These are phyloP conservation scores for Murina feae DNA, from an alignment of 2,113 vertebrate species.

Conservation along the genomic window DNA sequence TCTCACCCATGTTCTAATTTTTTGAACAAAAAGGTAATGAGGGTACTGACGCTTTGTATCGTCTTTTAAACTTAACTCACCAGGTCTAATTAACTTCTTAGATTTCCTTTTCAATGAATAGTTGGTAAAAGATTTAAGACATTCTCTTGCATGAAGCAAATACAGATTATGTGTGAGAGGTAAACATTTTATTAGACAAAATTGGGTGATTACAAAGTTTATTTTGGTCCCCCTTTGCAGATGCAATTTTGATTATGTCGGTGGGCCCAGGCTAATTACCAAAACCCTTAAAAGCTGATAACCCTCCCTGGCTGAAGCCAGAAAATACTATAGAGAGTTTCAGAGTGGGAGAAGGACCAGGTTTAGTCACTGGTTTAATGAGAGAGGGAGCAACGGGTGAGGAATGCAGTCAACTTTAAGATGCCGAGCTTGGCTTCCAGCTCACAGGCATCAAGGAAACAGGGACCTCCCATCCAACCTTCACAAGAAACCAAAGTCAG, in stretches of 20 bases:
- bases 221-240: not conserved
- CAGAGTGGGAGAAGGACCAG: not conserved
- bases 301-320: not conserved
- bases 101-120: not conserved
- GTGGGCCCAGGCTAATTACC: not conserved
- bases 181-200: not conserved
- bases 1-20: not conserved
- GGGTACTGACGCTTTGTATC: not conserved
- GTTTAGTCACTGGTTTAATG: not conserved
- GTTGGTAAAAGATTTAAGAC: not conserved
- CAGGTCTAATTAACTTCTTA: not conserved
- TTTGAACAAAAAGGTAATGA: not conserved
- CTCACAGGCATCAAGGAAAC: not conserved
- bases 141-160: not conserved
- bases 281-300: not conserved
- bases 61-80: not conserved
- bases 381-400: rapidly evolving
- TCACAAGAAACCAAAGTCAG: not conserved
- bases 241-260: not conserved
- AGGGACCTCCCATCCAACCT: not conserved
- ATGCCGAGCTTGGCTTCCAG: not conserved
- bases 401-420: not conserved
- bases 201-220: not conserved
- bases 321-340: not conserved
- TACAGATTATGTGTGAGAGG: not conserved